Evolutionary conservation across 2,888 invertebrate genomes (phyloP).

Genomic region (Dryocosmus kuriphilus): DNA sequence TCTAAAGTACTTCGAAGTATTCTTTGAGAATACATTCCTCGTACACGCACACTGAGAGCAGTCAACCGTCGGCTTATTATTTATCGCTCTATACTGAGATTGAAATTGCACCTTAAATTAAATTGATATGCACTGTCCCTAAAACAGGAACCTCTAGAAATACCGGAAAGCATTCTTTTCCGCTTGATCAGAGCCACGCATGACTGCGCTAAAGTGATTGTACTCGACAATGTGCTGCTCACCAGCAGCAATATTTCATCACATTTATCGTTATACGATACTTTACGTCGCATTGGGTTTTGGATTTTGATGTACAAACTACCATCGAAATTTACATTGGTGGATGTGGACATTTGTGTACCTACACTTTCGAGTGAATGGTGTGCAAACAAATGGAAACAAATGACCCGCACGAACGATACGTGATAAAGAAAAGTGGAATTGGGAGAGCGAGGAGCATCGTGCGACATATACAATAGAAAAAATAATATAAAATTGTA

Average conservation of each 20-base stretch:
- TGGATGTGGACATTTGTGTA: slow-evolving; percentile 4
- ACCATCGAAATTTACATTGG: neutral
- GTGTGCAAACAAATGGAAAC: slow-evolving; percentile 49
- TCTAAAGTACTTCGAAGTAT: no score
- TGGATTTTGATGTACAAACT: slow-evolving; percentile 1
- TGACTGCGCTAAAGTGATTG: slow-evolving; percentile 11
- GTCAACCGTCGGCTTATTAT: no score
- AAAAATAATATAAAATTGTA: no score
- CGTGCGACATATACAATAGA: neutral
- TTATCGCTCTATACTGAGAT: neutral
- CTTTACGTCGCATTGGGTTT: slow-evolving; percentile 12
- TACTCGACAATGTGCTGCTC: slow-evolving; percentile 16
- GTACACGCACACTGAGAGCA: no score
- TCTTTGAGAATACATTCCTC: no score
- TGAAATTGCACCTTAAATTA: neutral
- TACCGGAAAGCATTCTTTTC: slow-evolving; percentile 31
- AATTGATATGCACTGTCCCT: neutral
- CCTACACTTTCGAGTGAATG: neutral
- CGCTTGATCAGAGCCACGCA: slow-evolving; percentile 23
- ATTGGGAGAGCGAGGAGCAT: neutral
- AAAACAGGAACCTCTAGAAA: neutral
- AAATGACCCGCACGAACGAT: slow-evolving; percentile 59
- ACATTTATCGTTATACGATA: slow-evolving; percentile 12
- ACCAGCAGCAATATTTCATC: slow-evolving; percentile 9
- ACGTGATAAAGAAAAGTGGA: slow-evolving; percentile 49